Conservation (phyloP, 2,113 vertebrate species). For the Nothobranchius kuhntae region DNA sequence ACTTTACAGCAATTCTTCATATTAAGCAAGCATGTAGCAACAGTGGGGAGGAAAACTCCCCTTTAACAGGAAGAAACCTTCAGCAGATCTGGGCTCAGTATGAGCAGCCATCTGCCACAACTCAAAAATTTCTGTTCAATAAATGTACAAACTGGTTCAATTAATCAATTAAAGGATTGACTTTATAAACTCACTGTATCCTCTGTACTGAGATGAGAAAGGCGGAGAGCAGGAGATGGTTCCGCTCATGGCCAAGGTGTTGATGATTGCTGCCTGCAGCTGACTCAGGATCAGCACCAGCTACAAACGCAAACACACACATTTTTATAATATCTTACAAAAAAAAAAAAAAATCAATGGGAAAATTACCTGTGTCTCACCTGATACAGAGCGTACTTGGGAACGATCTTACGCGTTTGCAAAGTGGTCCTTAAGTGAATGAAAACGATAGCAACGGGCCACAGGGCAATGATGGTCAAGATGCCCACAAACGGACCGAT, state of each 20-base stretch:
- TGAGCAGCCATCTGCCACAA: too few species aligned
- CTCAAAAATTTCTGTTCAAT: too few species aligned
- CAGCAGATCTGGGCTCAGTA: too few species aligned
- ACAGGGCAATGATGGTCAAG: slow-evolving; percentile 84
- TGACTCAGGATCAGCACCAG: slow-evolving; percentile 85
- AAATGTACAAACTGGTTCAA: too few species aligned
- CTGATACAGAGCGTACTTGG: slow-evolving; percentile 90
- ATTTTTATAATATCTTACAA: background rate
- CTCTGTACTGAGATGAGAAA: slow-evolving; percentile 80
- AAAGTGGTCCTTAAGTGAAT: slow-evolving; percentile 81
- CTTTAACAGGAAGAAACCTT: too few species aligned
- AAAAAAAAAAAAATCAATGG: background rate
- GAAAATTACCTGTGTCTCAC: slow-evolving; percentile 55
- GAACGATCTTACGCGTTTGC: slow-evolving; percentile 80
- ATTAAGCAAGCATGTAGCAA: too few species aligned
- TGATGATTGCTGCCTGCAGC: slow-evolving; percentile 84
- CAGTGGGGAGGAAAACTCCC: too few species aligned
- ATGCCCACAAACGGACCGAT: slow-evolving; percentile 81
- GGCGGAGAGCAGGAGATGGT: slow-evolving; percentile 83
- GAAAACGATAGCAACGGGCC: slow-evolving; percentile 87
- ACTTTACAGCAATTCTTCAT: too few species aligned
- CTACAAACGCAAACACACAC: slow-evolving; percentile 63
- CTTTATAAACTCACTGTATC: slow-evolving; percentile 78
- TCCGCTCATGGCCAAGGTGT: slow-evolving; percentile 75
- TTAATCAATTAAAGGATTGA: background rate